A percentile compares a stretch with the other conserved stretches of the same genome.
Conservation (phyloP, 2,888 invertebrate genomes). For the Caenorhabditis sulstoni region DNA sequence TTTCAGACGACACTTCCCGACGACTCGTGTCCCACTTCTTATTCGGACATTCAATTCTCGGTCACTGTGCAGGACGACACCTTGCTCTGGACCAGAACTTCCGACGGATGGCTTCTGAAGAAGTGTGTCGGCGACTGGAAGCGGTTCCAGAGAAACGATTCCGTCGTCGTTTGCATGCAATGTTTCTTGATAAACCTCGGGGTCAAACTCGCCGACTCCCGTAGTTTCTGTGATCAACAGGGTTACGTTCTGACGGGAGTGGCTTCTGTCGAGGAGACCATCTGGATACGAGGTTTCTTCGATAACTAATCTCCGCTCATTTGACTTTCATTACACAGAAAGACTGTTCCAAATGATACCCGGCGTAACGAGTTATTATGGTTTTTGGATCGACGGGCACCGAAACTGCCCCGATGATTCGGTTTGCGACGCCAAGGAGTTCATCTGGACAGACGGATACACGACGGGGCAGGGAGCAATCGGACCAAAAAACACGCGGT, state of each 20-base stretch:
- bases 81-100: not conserved
- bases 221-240: not conserved
- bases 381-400: constrained; percentile 19
- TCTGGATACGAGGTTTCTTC: not conserved
- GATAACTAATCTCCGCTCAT: not conserved
- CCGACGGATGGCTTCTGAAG: not conserved
- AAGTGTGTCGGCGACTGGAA: constrained; percentile 22
- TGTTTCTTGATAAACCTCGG: not conserved
- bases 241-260: constrained; percentile 16
- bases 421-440: constrained; percentile 1
- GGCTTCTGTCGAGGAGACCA: not conserved
- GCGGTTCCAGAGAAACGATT: constrained; percentile 6
- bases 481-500: not conserved
- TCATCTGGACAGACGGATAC: constrained; percentile 14
- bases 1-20: not conserved
- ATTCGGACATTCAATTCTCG: not conserved
- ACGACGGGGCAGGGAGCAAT: constrained; percentile 7
- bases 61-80: not conserved
- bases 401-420: not conserved
- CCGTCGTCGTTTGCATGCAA: constrained; percentile 17
- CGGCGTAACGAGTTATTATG: not conserved
- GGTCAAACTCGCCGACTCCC: not conserved
- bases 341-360: not conserved
- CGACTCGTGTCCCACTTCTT: not conserved
- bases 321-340: too few species aligned